phyloP scores from a whole-genome alignment of 2,888 invertebrate genomes.

The Cerceris rybyensis region DNA sequence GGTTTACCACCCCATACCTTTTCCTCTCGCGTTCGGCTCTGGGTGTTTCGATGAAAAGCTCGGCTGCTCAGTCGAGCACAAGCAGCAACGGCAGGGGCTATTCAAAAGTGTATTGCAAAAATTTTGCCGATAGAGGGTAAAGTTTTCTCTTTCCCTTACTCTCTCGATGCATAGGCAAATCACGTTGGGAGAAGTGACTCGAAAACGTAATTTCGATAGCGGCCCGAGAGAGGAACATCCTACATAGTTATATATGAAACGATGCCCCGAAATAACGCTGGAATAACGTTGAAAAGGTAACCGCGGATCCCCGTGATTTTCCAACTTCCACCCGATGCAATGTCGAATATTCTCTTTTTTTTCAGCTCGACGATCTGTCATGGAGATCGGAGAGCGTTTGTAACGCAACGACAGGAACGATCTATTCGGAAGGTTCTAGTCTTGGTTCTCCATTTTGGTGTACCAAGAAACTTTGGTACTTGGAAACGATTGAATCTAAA shows the following conservation, averaged over 20 bases:
- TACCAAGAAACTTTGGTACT: too few relatives aligned
- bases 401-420: too few relatives aligned
- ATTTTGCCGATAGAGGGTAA: constrained; percentile 56
- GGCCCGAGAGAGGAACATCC: constrained; percentile 27
- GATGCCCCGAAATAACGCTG: constrained; percentile 35
- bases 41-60: constrained; percentile 55
- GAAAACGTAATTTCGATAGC: constrained; percentile 56
- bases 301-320: neutral
- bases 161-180: constrained; percentile 55
- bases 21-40: constrained; percentile 24
- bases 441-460: neutral
- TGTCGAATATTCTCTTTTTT: neutral
- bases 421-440: too few relatives aligned
- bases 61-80: constrained; percentile 49
- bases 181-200: constrained; percentile 60
- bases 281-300: constrained; percentile 35
- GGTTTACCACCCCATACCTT: neutral
- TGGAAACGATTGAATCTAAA: constrained; percentile 43
- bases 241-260: constrained; percentile 16
- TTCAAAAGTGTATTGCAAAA: constrained; percentile 67
- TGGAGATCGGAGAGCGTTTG: too few relatives aligned
- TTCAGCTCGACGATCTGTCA: too few relatives aligned
- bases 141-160: constrained; percentile 22
- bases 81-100: constrained; percentile 56
- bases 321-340: neutral